Evolutionary conservation across 2,888 invertebrate genomes (phyloP).

Genomic region (Trilocha varians): DNA sequence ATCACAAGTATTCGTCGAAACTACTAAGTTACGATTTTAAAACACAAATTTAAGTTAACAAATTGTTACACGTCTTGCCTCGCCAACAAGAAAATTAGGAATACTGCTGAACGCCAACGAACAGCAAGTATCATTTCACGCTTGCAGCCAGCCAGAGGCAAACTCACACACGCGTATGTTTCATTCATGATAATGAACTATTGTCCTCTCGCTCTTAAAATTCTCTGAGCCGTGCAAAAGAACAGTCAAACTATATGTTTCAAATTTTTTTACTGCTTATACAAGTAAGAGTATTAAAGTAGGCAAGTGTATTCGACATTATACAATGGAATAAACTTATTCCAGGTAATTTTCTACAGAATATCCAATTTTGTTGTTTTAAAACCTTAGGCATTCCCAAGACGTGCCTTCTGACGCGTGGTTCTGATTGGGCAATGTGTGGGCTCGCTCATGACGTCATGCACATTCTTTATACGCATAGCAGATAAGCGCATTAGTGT

Average conservation of each 20-base stretch:
- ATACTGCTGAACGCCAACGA: conserved; percentile 30
- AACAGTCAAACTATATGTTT: conserved; percentile 18
- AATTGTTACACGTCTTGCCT: conserved; percentile 51
- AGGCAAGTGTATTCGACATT: neutral
- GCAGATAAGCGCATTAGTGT: conserved; percentile 44
- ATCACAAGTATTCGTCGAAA: conserved; percentile 17
- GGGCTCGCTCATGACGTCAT: conserved; percentile 71
- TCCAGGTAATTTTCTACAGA: neutral
- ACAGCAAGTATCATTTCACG: conserved; percentile 8
- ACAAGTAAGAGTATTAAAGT: conserved; percentile 3
- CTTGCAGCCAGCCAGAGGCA: conserved; percentile 27
- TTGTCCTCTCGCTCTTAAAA: conserved; percentile 46
- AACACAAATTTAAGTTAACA: conserved; percentile 20
- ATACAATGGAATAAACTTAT: neutral
- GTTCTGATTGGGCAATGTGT: conserved; percentile 65
- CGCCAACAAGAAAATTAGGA: conserved; percentile 52
- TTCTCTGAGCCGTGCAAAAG: conserved; percentile 18
- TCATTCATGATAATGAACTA: conserved; percentile 61
- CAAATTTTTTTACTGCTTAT: neutral
- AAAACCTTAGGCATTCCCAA: conserved; percentile 45
- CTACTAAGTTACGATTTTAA: conserved; percentile 23
- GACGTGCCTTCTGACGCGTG: conserved; percentile 73
- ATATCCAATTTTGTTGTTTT: neutral
- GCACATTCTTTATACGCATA: conserved; percentile 58
- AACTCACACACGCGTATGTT: conserved; percentile 42